Evolutionary conservation across 2,113 vertebrate species (phyloP).

Genomic region (Desmodus rotundus): DNA sequence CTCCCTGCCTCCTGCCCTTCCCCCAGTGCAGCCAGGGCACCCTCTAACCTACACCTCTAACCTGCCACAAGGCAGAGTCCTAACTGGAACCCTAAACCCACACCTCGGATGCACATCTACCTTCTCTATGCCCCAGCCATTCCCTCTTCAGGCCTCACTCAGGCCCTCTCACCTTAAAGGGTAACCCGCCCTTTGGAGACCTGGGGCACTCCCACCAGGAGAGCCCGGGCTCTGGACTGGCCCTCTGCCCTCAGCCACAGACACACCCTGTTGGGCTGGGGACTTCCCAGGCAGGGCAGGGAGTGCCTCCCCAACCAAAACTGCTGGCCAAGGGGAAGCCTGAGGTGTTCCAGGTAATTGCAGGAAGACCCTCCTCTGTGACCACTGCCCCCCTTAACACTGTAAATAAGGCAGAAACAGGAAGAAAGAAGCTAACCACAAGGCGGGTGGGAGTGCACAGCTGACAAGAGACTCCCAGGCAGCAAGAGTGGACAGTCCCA

Average conservation of each 20-base stretch:
- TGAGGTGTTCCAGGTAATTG: background rate
- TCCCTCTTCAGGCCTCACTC: background rate
- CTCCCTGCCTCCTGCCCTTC: background rate
- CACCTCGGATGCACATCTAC: background rate
- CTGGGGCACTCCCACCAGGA: background rate
- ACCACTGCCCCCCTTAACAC: background rate
- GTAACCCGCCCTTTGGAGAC: background rate
- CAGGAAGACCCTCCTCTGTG: background rate
- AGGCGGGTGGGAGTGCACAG: background rate
- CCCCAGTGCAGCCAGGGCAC: background rate
- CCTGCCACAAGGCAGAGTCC: background rate
- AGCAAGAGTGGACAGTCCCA: background rate
- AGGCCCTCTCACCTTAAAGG: background rate
- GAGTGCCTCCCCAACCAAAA: background rate
- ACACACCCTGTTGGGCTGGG: background rate
- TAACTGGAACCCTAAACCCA: background rate
- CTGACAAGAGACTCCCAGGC: background rate
- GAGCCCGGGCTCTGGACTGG: background rate
- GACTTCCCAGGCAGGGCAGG: background rate
- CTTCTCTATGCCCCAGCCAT: background rate
- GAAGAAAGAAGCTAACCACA: constrained; percentile 2
- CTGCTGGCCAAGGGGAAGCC: background rate
- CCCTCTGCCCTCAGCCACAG: background rate
- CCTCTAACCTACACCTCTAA: background rate
- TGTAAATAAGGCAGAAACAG: constrained; percentile 26